Base-by-base conservation (phyloP, 2,113 vertebrate genomes). In the Seriola rivoliana region DNA sequence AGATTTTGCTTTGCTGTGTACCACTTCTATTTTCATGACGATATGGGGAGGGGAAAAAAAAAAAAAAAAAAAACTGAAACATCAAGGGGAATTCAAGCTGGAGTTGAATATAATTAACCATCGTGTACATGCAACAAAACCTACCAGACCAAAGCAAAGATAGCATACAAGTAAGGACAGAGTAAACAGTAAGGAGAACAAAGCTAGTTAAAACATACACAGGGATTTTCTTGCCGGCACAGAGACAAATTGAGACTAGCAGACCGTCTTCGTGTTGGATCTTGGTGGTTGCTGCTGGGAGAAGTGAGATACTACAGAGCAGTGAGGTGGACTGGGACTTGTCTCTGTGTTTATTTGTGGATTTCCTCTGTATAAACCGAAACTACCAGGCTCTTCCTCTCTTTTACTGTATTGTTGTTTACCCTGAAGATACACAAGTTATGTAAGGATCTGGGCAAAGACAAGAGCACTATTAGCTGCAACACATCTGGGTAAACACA, bases 1-100 rank as follows among this genome's bases (percentile, higher is more conserved):
- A 92, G 87, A 90, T 88, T 88, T 84, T 12, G 8, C 82, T 91
- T 84, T 58, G 78, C 85, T 87, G 78, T 78, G 74, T 64, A 80
- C 77, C 66, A 82, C 57, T 81, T 85, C 84, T 82, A 88, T 92
- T 90, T 93, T 88, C 85, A 84, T 90, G 90, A 86, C 64, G 78
- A 89, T 87, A 73, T 38, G 63, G 63, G 64, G 29, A 74, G 50
- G 67, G 54, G 82, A 54, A 62, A 71, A 66, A 9, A 50, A n/a
- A 75, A 73, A 86, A 83, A 29, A 29, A 29, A 29, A 29, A 58
- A 67, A 71, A 66, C 8, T 40, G 25, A 75, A 75, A 86, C 80
- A 89, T 89, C 86, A 84, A 86, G 89, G 80, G 77, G 52, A 67
- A 88, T 40, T 60, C 5, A 57, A 84, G 59, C 87, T 38, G 12